Evolutionary conservation across 2,888 invertebrate genomes (phyloP), one percentile per base, ranked within the genome.

Genomic region (Nomada fucata): DNA sequence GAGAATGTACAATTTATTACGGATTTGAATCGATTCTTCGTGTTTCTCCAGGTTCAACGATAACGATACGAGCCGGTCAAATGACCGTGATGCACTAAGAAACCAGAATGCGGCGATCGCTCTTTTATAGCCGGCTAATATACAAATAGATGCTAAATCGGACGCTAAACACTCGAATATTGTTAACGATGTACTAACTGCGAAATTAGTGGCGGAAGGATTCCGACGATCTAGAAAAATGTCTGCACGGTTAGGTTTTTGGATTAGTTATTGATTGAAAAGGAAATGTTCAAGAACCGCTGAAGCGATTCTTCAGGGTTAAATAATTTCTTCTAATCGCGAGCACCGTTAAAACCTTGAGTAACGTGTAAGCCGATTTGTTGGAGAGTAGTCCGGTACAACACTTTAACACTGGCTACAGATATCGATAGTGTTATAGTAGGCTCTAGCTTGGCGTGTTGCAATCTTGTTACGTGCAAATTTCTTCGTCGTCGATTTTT

Each of bases 121-220:
- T 68, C 82, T 88, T 83, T 86, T 88, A 88, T 86, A 88, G 78
- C 44, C 20, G n/a, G 55, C 64, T 60, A 23, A 63, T 61, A 61
- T 61, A 60, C 64, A 52, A 73, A 26, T 44, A 53, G 23, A 26
- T 26, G 83, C 80, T 88, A 87, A 88, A 60, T 79, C 52, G 69
- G 50, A 78, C 73, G 88, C 79, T 84, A 88, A 88, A 88, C 79
- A 86, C 42, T 59, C 26, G 59, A 57, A 73, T 70, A 68, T 76
- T 64, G 76, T 85, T 86, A 86, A 67, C 52, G 55, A 44, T 13
- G 9, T 55, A 84, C 85, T 87, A 88, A 87, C 29, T 60, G 57
- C 29, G 50, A 60, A 42, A 64, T 80, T 70, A 69, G 61, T 75
- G 52, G 36, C 53, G 63, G 23, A 76, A 63, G 57, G 47, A 63